Base-by-base conservation (phyloP, 2,797 vertebrate species). In the Esox lucius region DNA sequence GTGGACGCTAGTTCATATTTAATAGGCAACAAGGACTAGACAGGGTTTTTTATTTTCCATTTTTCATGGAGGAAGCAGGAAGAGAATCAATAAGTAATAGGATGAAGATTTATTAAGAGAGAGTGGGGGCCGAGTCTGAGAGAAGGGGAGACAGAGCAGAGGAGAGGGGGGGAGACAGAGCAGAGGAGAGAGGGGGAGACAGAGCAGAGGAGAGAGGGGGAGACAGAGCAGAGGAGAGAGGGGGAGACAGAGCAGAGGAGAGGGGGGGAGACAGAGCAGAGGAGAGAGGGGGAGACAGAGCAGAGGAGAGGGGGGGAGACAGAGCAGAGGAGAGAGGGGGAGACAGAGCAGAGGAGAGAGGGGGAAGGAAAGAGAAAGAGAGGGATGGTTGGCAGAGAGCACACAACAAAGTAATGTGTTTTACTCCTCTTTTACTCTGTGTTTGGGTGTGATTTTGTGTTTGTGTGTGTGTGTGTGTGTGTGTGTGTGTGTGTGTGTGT, bases 391-490 rank as follows among this genome's bases (percentile, higher is more conserved):
- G n/a, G 56, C 17, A n/a, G 51, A 56, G 19, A 56, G 51, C 42
- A 46, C 42, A 46, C 7, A 46, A 46, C 42, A 8, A 8, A 8
- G 51, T 1, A 24, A n/a, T 26, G 8, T 69, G 19, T 69, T 39
- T 48, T 11, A 13, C 22, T 48, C 67, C 11, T 46, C 39, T n/a
- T n/a, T n/a, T n/a, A n/a, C n/a, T n/a, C 6, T 46, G 16, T 17
- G 49, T 19, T 1, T 80, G 48, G 83, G 35, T 79, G 70, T 79
- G 5, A 5, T 15, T n/a, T n/a, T 59, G 56, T 59, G 53, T 59
- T 17, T 53, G 17, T 7, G 19, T 8, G 13, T 59, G 19, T 11
- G 1, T 22, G 9, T 19, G 24, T 17, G 24, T 5, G 2, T 35
- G 33, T 35, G 33, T 35, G 33, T 35, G 33, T 35, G 33, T 35